Conservation (phyloP, 2,888 invertebrate species). For the Rhopalosiphum nymphaeae region DNA sequence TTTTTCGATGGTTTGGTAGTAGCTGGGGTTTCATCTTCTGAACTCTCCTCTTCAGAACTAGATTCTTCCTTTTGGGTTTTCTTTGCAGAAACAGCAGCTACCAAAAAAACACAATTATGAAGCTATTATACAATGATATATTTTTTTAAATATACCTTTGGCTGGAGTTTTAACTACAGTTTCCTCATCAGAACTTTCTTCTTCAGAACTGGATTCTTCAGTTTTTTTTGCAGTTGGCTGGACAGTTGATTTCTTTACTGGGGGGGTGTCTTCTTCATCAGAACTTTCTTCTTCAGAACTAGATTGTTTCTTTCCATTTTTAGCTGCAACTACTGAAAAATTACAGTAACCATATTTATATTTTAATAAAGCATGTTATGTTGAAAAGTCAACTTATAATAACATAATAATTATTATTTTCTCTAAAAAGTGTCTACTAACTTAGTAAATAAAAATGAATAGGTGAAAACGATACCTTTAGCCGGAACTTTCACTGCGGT, state of each 20-base stretch:
- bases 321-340: constrained; percentile 64
- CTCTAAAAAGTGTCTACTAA: too few species aligned
- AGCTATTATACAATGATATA: too few species aligned
- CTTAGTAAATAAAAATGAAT: background rate
- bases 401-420: background rate
- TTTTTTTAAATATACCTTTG: constrained; percentile 20
- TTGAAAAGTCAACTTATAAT: too few species aligned
- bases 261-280: constrained; percentile 58
- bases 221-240: constrained; percentile 22
- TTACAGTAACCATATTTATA: background rate
- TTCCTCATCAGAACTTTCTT: constrained; percentile 66
- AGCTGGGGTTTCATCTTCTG: constrained; percentile 64
- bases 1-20: constrained; percentile 48
- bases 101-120: background rate
- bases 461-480: background rate
- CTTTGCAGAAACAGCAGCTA: constrained; percentile 65
- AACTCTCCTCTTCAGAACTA: constrained; percentile 68
- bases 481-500: constrained; percentile 38
- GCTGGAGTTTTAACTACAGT: constrained; percentile 65
- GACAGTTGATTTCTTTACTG: constrained; percentile 60
- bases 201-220: constrained; percentile 66
- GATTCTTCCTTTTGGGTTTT: constrained; percentile 66
- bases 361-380: too few species aligned
- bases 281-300: constrained; percentile 68
- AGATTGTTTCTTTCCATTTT: constrained; percentile 66